A percentile compares a stretch with the other conserved stretches of the same genome.
These are phyloP conservation scores for Melitaea athalia DNA, from an alignment of 2,888 invertebrate genomes.

Conservation along the genomic window DNA sequence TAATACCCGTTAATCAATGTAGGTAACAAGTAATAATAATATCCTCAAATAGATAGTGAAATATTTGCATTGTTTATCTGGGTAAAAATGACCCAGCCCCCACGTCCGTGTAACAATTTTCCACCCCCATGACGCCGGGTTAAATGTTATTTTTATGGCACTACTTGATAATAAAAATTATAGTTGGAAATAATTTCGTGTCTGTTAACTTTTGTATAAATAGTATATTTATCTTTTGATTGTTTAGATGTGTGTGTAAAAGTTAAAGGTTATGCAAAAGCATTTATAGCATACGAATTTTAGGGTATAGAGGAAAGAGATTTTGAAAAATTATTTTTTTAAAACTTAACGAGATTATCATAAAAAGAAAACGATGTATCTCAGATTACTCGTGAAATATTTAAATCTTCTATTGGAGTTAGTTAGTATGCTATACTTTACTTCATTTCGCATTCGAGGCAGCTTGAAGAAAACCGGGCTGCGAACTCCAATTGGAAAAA, in stretches of 20 bases:
- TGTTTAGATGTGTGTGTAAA: not conserved
- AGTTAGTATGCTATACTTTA: constrained; percentile 42
- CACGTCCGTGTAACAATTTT: too few relatives aligned
- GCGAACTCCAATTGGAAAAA: constrained; percentile 58
- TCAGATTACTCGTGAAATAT: constrained; percentile 33
- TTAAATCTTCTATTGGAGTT: constrained; percentile 33
- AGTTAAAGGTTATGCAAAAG: not conserved
- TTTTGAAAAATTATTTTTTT: not conserved
- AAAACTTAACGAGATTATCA: not conserved
- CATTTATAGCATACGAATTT: not conserved
- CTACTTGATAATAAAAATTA: too few relatives aligned
- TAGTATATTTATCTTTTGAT: too few relatives aligned
- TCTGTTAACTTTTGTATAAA: too few relatives aligned
- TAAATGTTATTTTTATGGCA: too few relatives aligned
- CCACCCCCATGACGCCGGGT: too few relatives aligned
- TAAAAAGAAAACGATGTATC: constrained; percentile 25
- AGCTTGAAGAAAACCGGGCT: constrained; percentile 56
- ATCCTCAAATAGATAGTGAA: too few relatives aligned
- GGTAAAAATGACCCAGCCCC: too few relatives aligned
- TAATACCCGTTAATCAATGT: too few relatives aligned
- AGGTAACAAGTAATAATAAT: too few relatives aligned
- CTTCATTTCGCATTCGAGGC: constrained; percentile 60
- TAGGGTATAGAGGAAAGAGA: not conserved
- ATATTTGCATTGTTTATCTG: too few relatives aligned
- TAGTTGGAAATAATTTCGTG: too few relatives aligned